Base-by-base conservation (phyloP, 2,888 invertebrate genomes). In the Caenorhabditis japonica region DNA sequence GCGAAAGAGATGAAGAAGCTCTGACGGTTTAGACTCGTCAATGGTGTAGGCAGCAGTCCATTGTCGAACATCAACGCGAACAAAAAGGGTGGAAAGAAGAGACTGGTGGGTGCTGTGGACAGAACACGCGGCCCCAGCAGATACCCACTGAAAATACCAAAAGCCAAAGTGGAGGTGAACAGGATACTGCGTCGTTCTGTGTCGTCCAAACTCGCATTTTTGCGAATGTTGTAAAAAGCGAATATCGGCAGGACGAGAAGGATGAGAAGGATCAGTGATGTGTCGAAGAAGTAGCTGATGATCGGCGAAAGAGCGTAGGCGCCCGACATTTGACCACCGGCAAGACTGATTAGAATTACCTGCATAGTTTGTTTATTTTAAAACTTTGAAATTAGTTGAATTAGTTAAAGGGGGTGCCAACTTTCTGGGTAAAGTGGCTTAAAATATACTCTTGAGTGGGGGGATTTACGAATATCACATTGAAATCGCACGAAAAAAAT, bases 131-230 rank as follows among this genome's bases (percentile, higher is more conserved):
- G 43, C 21, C 76, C 79, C 23, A 79, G n/a, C 15, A 79, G 46
- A 60, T 82, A 77, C 3, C 82, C 83, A 13, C 47, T 33, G 15
- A 83, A 49, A 5, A 70, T 58, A 12, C 83, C 82, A 51, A 79
- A 69, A 4, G 41, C 25, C 23, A 78, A 44, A 13, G 64, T 36
- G 15, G 75, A 21, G 0, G 72, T 55, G 68, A 81, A 80, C 13
- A 83, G 59, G 33, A 56, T 56, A n/a, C 75, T 72, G 8, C 83
- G 81, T 17, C 82, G 70, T 44, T 83, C 82, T 17, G 72, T 68
- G 25, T 82, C 83, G 44, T 83, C 83, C 33, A 80, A 30, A 36
- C 72, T 75, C 36, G 79, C 44, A 39, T 76, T 74, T 49, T 81
- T 83, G 30, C 74, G 68, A 44, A 82, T 49, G 7, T 53, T 68